phyloP scores from a whole-genome alignment of 2,888 invertebrate species.

The Oeneis ivallda region DNA sequence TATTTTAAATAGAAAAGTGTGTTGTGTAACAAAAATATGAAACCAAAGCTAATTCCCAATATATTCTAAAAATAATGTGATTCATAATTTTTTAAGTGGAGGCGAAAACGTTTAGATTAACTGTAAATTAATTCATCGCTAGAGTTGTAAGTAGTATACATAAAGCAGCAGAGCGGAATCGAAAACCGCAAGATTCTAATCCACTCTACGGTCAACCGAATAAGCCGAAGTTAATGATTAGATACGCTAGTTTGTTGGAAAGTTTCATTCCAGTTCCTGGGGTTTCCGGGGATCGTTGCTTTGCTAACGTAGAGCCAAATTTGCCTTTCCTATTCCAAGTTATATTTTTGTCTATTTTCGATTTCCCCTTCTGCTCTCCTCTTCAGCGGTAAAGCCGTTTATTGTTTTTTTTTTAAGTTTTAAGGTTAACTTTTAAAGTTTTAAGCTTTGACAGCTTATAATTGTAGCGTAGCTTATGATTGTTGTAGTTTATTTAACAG shows the following conservation, averaged over 20 bases:
- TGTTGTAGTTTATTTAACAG: too few relatives aligned
- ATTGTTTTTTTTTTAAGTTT: too few relatives aligned
- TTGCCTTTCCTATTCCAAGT: not conserved
- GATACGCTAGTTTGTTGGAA: conserved; percentile 25
- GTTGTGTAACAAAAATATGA: too few relatives aligned
- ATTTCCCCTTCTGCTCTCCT: not conserved
- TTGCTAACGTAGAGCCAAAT: conserved; percentile 9
- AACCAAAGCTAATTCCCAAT: too few relatives aligned
- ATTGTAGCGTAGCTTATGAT: not conserved
- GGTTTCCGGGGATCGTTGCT: conserved; percentile 18
- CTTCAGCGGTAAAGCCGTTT: too few relatives aligned
- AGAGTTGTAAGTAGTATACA: conserved; percentile 13
- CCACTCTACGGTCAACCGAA: conserved; percentile 30
- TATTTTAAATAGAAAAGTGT: too few relatives aligned
- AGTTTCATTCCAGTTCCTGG: conserved; percentile 19
- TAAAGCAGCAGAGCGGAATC: conserved; percentile 12
- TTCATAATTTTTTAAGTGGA: not conserved
- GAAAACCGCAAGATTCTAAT: conserved; percentile 28
- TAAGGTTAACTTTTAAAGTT: too few relatives aligned
- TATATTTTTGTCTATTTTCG: conserved; percentile 17
- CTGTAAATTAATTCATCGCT: conserved; percentile 7
- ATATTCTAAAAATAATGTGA: not conserved
- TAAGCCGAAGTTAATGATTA: conserved; percentile 31
- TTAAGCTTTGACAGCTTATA: too few relatives aligned
- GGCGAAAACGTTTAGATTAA: not conserved